phyloP scores from a whole-genome alignment of 2,113 vertebrate genomes.

The Ceuthmochares aereus region DNA sequence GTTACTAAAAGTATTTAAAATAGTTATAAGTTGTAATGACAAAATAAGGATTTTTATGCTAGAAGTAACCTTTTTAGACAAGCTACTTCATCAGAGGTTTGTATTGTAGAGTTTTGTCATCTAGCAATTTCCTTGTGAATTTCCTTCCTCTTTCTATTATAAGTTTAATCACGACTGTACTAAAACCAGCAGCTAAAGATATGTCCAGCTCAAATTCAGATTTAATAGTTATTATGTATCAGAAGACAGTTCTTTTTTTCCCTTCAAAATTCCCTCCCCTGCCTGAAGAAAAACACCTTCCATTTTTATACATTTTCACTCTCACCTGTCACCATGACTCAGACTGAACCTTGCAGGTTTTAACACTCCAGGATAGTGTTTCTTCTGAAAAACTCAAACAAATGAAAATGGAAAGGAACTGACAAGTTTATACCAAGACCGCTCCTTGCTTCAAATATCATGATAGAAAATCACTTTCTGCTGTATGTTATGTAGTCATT shows the following conservation, averaged over 20 bases:
- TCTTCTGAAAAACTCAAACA: neutral
- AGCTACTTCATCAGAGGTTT: neutral
- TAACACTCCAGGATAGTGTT: conserved; percentile 18
- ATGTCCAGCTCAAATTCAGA: neutral
- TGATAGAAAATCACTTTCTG: neutral
- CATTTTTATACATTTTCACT: conserved; percentile 33
- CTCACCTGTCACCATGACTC: conserved; percentile 30
- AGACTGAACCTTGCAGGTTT: neutral
- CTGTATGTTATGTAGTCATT: neutral
- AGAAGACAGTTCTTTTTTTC: neutral
- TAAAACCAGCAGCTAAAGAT: neutral
- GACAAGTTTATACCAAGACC: neutral
- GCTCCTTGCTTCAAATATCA: neutral
- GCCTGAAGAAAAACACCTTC: neutral
- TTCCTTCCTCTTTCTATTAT: neutral
- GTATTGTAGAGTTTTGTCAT: neutral
- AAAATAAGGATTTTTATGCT: neutral
- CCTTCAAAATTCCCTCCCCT: neutral
- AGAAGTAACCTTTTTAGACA: neutral
- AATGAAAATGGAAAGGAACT: neutral
- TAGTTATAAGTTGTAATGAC: neutral
- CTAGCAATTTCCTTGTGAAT: neutral
- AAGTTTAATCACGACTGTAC: neutral
- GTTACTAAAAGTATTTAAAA: neutral
- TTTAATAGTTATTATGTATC: neutral